Conservation (phyloP, 2,113 vertebrate genomes). For the Crotophaga sulcirostris region DNA sequence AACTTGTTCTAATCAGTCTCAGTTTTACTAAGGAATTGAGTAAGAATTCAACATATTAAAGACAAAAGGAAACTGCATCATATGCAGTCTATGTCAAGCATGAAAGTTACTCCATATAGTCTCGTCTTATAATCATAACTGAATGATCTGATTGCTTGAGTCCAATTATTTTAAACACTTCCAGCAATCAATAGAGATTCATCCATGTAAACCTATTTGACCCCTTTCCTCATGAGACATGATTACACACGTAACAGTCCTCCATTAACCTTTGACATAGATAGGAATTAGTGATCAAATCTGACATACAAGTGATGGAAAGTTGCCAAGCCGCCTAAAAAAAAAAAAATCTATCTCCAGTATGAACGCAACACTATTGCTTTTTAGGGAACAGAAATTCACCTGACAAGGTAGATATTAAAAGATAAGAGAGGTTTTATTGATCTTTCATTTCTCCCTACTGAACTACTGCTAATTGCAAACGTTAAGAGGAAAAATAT, state of each 20-base stretch:
- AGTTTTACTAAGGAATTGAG: not conserved
- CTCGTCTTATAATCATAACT: not conserved
- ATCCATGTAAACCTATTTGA: constrained; percentile 25
- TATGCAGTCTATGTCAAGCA: not conserved
- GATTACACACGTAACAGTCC: not conserved
- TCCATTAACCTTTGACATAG: constrained; percentile 54
- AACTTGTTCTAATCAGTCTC: not conserved
- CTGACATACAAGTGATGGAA: not conserved
- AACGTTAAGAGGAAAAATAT: constrained; percentile 21
- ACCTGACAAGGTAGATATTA: not conserved
- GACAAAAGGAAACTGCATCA: not conserved
- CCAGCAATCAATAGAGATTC: constrained; percentile 30
- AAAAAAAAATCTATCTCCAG: not conserved
- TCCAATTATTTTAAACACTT: constrained; percentile 50
- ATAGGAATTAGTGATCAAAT: constrained; percentile 6
- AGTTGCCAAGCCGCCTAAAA: not conserved
- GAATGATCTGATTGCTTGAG: not conserved
- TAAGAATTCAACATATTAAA: not conserved
- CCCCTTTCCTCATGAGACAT: not conserved
- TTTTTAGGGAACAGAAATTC: not conserved
- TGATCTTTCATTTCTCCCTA: constrained; percentile 20
- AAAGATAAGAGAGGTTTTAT: constrained; percentile 20
- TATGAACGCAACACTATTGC: not conserved
- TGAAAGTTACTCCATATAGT: not conserved
- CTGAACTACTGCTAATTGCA: constrained; percentile 15